Conservation (phyloP, 1,140 invertebrate species). For the Gonatopus flavifemur region DNA sequence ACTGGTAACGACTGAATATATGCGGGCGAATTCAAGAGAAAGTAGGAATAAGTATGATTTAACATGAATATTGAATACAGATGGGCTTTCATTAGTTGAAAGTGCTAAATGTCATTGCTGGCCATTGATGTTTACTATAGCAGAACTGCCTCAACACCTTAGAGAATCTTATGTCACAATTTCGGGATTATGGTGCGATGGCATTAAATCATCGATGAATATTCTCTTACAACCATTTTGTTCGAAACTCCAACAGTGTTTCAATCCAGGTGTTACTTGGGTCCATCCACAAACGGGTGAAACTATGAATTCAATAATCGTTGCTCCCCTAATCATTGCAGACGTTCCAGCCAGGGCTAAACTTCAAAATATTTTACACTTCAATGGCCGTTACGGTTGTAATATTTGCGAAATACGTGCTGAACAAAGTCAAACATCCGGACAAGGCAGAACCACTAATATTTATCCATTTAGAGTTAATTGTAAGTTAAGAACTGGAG, state of each 20-base stretch:
- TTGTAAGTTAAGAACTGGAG: constrained; percentile 3
- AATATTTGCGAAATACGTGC: constrained; percentile 25
- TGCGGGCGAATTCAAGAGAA: constrained; percentile 11
- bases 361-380: constrained; percentile 16
- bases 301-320: constrained; percentile 13
- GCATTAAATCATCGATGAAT: background rate
- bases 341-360: constrained; percentile 26
- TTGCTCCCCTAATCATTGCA: constrained; percentile 19
- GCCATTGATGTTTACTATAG: constrained; percentile 21
- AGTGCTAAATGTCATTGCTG: constrained; percentile 21
- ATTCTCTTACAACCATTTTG: background rate
- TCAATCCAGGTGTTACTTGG: background rate
- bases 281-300: constrained; percentile 11
- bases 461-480: background rate
- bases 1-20: constrained; percentile 24
- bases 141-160: constrained; percentile 11
- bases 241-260: background rate
- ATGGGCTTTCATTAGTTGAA: too few relatives aligned
- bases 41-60: constrained; percentile 18
- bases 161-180: background rate
- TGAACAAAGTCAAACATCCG: background rate
- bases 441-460: background rate
- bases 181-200: background rate
- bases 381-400: constrained; percentile 20
- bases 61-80: constrained; percentile 21